phyloP scores from a whole-genome alignment of 2,888 invertebrate species.

The Caenorhabditis uteleia region DNA sequence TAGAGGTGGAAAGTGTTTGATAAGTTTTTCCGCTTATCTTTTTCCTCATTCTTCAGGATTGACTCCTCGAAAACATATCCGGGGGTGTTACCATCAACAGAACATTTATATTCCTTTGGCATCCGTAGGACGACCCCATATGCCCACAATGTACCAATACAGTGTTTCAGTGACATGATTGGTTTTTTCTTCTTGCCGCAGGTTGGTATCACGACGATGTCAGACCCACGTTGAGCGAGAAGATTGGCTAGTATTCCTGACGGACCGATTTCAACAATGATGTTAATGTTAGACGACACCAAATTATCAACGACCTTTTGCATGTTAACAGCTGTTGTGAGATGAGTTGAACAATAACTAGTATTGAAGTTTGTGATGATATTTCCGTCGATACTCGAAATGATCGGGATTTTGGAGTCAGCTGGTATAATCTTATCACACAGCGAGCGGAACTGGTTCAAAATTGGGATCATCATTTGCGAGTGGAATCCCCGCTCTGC shows the following conservation, averaged over 20 bases:
- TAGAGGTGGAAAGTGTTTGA: slow-evolving; percentile 3
- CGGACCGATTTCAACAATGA: slow-evolving; percentile 63
- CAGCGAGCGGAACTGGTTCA: slow-evolving; percentile 29
- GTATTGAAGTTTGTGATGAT: slow-evolving; percentile 14
- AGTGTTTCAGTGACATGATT: slow-evolving; percentile 13
- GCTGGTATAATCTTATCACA: slow-evolving; percentile 8
- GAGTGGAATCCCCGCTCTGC: slow-evolving; percentile 60
- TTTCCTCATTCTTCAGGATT: not conserved
- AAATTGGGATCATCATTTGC: slow-evolving; percentile 53
- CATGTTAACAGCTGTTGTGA: slow-evolving; percentile 52
- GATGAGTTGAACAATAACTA: slow-evolving; percentile 51
- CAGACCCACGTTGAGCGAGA: slow-evolving; percentile 24
- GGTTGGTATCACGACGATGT: slow-evolving; percentile 35
- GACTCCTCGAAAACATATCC: slow-evolving; percentile 47
- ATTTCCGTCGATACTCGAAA: slow-evolving; percentile 59
- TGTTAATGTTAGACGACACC: slow-evolving; percentile 19
- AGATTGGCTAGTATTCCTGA: slow-evolving; percentile 54
- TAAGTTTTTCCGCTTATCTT: too few relatives aligned
- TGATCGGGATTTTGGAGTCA: slow-evolving; percentile 25
- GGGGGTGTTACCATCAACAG: too few relatives aligned
- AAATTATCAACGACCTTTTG: slow-evolving; percentile 45
- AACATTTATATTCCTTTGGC: not conserved
- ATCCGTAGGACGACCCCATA: slow-evolving; percentile 33
- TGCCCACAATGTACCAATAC: slow-evolving; percentile 46
- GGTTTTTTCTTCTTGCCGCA: slow-evolving; percentile 39